Evolutionary conservation across 2,797 vertebrate species (phyloP).

Genomic region (Pogonophryne albipinna): DNA sequence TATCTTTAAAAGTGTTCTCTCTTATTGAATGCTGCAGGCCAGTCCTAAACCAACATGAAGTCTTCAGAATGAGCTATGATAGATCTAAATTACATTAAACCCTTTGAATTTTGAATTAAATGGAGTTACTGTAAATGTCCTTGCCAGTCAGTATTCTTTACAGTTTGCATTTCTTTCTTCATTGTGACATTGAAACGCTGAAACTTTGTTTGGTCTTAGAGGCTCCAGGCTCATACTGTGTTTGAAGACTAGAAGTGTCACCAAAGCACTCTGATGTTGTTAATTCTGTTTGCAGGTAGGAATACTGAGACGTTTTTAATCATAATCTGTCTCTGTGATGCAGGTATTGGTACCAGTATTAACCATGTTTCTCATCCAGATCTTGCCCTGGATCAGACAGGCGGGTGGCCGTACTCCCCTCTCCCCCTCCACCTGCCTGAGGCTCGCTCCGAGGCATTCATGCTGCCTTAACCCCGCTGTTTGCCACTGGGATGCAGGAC

Average conservation of each 20-base stretch:
- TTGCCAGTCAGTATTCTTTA: too few relatives aligned
- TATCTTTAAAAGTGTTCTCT: too few relatives aligned
- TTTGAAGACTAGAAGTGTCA: not conserved
- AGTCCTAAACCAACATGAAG: too few relatives aligned
- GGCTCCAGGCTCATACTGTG: not conserved
- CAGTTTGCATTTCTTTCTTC: not conserved
- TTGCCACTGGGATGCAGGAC: constrained; percentile 53
- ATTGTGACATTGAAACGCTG: not conserved
- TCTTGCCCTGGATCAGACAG: constrained; percentile 37
- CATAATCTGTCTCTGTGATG: constrained; percentile 21
- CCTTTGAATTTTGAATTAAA: too few relatives aligned
- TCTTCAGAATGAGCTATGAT: too few relatives aligned
- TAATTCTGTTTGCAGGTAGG: constrained; percentile 8
- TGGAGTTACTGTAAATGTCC: not conserved
- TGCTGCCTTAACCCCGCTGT: constrained; percentile 61
- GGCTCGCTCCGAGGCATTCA: constrained; percentile 68
- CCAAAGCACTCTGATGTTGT: not conserved
- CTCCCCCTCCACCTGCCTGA: constrained; percentile 39
- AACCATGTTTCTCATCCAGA: constrained; percentile 29
- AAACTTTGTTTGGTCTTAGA: not conserved
- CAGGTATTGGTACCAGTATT: constrained; percentile 16
- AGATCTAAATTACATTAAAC: too few relatives aligned
- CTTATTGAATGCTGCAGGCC: too few relatives aligned
- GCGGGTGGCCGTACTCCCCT: constrained; percentile 35
- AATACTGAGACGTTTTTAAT: not conserved